phyloP scores from a whole-genome alignment of 2,113 vertebrate species.

The Thomomys bottae region DNA sequence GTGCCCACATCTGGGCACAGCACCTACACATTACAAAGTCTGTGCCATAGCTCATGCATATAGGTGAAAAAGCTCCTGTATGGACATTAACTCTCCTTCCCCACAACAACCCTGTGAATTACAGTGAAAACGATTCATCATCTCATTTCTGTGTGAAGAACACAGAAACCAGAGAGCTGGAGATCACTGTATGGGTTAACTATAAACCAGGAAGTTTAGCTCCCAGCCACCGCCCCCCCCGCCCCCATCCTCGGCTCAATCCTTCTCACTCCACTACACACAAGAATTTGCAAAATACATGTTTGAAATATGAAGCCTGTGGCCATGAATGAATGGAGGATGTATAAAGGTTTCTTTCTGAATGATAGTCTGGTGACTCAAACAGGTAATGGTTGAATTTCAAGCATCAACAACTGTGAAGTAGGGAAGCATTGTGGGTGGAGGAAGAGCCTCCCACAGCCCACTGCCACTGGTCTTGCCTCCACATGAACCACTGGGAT shows the following conservation, averaged over 20 bases:
- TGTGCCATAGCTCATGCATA: not conserved
- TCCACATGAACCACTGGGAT: not conserved
- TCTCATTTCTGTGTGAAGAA: not conserved
- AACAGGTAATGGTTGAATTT: not conserved
- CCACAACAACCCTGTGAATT: not conserved
- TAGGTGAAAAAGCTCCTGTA: not conserved
- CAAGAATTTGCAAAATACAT: not conserved
- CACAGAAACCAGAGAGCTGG: not conserved
- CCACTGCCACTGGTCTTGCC: not conserved
- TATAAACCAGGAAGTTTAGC: not conserved
- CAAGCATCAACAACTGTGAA: not conserved
- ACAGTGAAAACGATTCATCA: not conserved
- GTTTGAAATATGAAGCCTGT: accelerated
- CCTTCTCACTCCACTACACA: not conserved
- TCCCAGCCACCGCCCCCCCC: too few relatives aligned
- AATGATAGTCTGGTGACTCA: constrained; percentile 5
- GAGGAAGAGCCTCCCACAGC: not conserved
- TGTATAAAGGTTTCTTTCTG: not conserved
- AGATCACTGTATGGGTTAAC: not conserved
- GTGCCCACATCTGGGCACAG: not conserved
- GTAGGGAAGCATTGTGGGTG: not conserved
- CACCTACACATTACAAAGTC: not conserved
- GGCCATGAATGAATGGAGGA: not conserved
- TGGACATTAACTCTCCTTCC: not conserved
- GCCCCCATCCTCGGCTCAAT: too few relatives aligned